Evolutionary conservation across 2,113 vertebrate genomes (phyloP).

Genomic region (Cyphomyrus discorhynchus): DNA sequence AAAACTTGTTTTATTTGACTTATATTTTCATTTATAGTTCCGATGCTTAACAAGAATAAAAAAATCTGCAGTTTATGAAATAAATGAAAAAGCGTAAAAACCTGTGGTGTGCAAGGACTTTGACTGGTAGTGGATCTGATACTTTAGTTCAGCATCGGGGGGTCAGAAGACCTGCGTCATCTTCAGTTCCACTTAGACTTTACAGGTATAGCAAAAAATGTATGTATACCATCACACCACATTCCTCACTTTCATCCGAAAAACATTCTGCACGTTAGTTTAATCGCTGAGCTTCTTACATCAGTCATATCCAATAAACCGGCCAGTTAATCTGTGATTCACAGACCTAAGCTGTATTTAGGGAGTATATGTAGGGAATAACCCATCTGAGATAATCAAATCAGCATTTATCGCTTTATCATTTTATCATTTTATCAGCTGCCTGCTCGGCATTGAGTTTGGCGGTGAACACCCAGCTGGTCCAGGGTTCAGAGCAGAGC

Average conservation of each 20-base stretch:
- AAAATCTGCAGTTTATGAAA: neutral
- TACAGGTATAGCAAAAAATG: neutral
- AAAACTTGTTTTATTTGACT: too few relatives aligned
- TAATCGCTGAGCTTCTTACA: neutral
- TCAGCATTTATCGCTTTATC: neutral
- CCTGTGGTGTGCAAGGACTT: too few relatives aligned
- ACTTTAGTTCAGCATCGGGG: neutral
- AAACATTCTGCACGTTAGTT: neutral
- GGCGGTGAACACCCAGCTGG: neutral
- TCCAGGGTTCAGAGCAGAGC: slow-evolving; percentile 10
- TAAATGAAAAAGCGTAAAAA: neutral
- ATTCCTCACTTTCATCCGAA: neutral
- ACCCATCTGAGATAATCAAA: neutral
- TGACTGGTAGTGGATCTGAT: neutral
- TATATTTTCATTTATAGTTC: too few relatives aligned
- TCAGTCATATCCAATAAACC: neutral
- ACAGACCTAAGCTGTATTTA: neutral
- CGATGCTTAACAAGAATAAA: too few relatives aligned
- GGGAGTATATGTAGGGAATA: neutral
- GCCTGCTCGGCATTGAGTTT: neutral
- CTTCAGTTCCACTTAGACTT: neutral
- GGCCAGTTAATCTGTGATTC: neutral
- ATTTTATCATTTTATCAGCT: slow-evolving; percentile 14
- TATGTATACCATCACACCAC: neutral
- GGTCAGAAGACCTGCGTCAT: neutral